Percentiles rank a stretch among this genome's conserved stretches.
phyloP scores from a whole-genome alignment of 2,888 invertebrate species.

The Unio delphinus region DNA sequence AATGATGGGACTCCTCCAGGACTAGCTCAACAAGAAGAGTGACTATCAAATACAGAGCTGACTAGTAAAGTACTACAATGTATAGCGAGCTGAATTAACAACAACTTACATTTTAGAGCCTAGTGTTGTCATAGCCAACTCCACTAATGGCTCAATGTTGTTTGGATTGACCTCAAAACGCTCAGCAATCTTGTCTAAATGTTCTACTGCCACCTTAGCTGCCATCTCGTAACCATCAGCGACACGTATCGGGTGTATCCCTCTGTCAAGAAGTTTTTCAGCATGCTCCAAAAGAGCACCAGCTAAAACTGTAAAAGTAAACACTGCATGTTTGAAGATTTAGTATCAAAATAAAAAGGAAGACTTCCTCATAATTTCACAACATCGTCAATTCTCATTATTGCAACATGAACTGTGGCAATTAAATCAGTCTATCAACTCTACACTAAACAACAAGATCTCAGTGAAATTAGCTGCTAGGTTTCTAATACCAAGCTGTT shows the following conservation, averaged over 20 bases:
- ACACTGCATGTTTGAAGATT: neutral
- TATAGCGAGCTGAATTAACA: neutral
- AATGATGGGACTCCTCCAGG: no score
- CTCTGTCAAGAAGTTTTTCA: conserved; percentile 90
- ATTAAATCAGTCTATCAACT: no score
- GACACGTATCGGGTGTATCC: conserved; percentile 98
- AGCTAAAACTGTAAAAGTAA: conserved; percentile 76
- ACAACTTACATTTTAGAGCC: conserved; percentile 91
- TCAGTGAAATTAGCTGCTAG: no score
- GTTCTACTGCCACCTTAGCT: conserved; percentile 87
- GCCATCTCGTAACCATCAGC: conserved; percentile 99
- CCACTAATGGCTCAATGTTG: conserved; percentile 88
- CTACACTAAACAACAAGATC: no score
- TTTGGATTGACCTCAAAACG: conserved; percentile 88
- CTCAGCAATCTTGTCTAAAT: conserved; percentile 90
- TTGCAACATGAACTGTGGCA: no score
- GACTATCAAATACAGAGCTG: no score
- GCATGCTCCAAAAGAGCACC: conserved; percentile 97
- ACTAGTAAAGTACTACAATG: no score
- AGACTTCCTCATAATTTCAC: no score
- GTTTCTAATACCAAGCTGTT: no score
- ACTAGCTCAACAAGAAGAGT: no score
- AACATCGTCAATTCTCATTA: no score
- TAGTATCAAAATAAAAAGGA: neutral
- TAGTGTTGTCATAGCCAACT: conserved; percentile 97